Conservation (phyloP, 2,797 vertebrate genomes). For the Gymnothorax javanicus region DNA sequence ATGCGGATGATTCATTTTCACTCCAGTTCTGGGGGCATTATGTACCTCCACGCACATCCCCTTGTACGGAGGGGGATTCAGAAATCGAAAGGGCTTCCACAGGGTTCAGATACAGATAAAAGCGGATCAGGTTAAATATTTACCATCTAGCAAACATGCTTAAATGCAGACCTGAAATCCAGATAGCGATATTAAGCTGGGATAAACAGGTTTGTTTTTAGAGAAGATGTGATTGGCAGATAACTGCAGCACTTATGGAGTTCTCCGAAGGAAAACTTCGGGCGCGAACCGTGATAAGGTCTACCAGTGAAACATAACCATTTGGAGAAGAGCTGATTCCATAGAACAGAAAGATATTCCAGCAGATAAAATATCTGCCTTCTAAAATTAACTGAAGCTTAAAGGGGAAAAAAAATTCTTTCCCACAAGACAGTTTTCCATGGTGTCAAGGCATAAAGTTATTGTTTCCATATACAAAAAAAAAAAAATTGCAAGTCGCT, state of each 20-base stretch:
- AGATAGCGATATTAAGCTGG: conserved; percentile 38
- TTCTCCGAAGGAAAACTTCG: conserved; percentile 44
- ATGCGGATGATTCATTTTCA: background rate
- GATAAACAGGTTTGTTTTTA: conserved; percentile 53
- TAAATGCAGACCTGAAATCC: conserved; percentile 30
- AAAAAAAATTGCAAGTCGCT: conserved; percentile 24
- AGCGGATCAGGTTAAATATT: conserved; percentile 62
- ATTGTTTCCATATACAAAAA: conserved; percentile 42
- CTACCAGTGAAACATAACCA: conserved; percentile 37
- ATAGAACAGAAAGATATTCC: conserved; percentile 43
- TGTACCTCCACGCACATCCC: background rate
- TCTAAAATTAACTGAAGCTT: conserved; percentile 47
- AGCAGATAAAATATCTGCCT: conserved; percentile 40
- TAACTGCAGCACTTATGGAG: conserved; percentile 30
- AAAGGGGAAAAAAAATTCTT: conserved; percentile 42
- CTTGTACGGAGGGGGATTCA: background rate
- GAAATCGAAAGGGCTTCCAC: conserved; percentile 34
- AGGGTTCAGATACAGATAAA: conserved; percentile 60
- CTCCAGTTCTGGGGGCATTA: conserved; percentile 5
- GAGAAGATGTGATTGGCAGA: conserved; percentile 48
- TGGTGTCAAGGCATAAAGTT: conserved; percentile 43
- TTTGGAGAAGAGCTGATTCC: conserved; percentile 45
- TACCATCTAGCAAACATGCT: conserved; percentile 42
- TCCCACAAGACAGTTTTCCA: conserved; percentile 48
- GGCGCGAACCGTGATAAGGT: conserved; percentile 38